Base-by-base conservation (phyloP, 2,888 invertebrate genomes). In the Sisyra nigra region DNA sequence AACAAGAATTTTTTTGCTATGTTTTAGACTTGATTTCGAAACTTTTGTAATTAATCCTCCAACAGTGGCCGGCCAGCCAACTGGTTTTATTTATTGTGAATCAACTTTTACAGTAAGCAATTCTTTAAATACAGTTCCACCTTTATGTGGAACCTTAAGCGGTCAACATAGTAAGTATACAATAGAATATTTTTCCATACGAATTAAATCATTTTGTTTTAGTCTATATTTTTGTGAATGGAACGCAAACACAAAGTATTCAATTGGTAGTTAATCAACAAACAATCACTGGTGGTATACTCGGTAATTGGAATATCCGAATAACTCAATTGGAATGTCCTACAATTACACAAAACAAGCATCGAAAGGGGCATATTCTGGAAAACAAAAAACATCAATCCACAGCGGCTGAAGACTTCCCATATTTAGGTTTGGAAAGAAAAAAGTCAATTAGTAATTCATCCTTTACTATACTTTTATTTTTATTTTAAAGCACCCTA, bases 401-500 rank as follows among this genome's bases (percentile, higher is more conserved):
- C 29, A 44, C 46, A 14, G 47, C 45, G 8, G 50, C 47, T 31
- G 50, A 54, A 40, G 55, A 57, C 46, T 55, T 51, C 44, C 44
- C 46, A 15, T 32, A 49, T 15, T 46, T 55, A 45, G 57, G 57
- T 55, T 49, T 43, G 24, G 7, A 13, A 19, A 30, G 41, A 10
- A 15, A 39, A 40, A 11, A 42, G 11, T 14, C 31, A n/a, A 33
- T 5, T 15, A n/a, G 17, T 29, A 33, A 18, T 39, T 34, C n/a
- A 42, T 32, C 24, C 9, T 24, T 44, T 19, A 7, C 36, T 14
- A 44, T 31, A 34, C 14, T 41, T 35, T 37, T 43, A 17, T 44
- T 33, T 42, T 31, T 41, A 15, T 42, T 47, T 52, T 54, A 38
- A 48, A 63, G 75, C 80, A 1, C 80, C 80, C 0, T 64, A 67